Evolutionary conservation across 2,888 invertebrate genomes (phyloP), one percentile per base, ranked within the genome.

Genomic region (Stenoptilia bipunctidactyla): DNA sequence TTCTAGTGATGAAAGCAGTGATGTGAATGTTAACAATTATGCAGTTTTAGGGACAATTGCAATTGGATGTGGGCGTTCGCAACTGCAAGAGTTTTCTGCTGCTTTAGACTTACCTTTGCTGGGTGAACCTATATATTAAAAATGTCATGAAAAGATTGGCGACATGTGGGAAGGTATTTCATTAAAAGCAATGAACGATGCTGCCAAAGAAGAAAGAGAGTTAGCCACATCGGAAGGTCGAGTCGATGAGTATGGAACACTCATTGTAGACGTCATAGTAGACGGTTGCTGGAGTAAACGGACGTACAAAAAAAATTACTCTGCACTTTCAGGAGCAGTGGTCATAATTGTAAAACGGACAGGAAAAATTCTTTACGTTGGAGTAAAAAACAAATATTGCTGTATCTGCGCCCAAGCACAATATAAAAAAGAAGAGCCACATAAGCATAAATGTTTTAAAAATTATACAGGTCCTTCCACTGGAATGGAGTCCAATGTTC

Each of bases 251-350:
- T 33, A 40, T 6, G 48, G 48, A 3, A 40, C 46, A 15, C 37
- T 46, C 2, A 43, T 45, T 9, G 45, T 49, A 30, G 45, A 46
- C 33, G 50, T 50, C 1, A 38, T 47, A 13, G 47, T 36, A 4
- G 49, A 54, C 40, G 51, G 48, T 1, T 51, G 47, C 35, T 51
- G 47, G 45, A 37, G 39, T 8, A 48, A 48, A 41, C 20, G 49
- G 1, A 41, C 46, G 0, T 50, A 50, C 25, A 45, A 45, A 36
- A 50, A 27, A 15, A 52, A 50, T 27, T 50, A 50, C 20, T 39
- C 43, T 5, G 47, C 51, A 5, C 35, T 46, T 6, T 52, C 51
- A 10, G 51, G 48, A 2, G 47, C 45, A 13, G 51, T 51, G 6
- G 45, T 44, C 1, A 52, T 51, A 2, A 40, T 52, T 5, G 52